Base-by-base conservation (phyloP, 35 echinoderm and acorn worm species). In the Patiria miniata region DNA sequence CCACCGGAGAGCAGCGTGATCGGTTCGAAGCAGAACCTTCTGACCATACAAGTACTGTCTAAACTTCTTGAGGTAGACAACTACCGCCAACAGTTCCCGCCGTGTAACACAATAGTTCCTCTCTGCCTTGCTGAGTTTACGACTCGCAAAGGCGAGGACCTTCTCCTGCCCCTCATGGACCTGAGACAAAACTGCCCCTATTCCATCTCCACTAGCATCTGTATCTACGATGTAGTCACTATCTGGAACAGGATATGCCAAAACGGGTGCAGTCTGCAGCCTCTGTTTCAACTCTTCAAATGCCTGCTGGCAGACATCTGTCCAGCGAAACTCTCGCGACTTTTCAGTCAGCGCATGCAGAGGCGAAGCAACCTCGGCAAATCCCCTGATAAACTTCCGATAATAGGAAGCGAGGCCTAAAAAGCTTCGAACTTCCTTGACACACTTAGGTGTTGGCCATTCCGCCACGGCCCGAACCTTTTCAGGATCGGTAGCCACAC, bases 181-280 rank as follows among this genome's bases (percentile, higher is more conserved):
- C 54, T 94, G 93, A 1, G 87, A 90, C 60, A 94, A 77, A 32
- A 90, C 93, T 17, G 82, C 76, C 57, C 82, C 93, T n/a, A 94
- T 91, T 10, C 81, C 92, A 37, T 77, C 52, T 29, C 83, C 53
- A 30, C 93, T 95, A 10, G 84, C 93, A 51, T 91, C 93, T 39
- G 88, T 95, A 32, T 95, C 93, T 39, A 95, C 60, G n/a, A 95
- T 65, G 78, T 92, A 95, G 16, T 47, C 19, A 6, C 22, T 85
- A 23, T 79, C 40, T 40, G 37, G 26, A 8, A 53, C 55, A 30
- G 93, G 93, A 39, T 88, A 95, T 8, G 85, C 39, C 29, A 95
- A 44, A 15, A 92, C 87, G 6, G 85, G 93, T 22, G 89, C 42
- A 9, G 85, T 77, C 7, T 36, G 83, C 52, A 95, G 37, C 17